A percentile compares a stretch with the other conserved stretches of the same genome.
Evolutionary conservation across 2,888 invertebrate genomes (phyloP).

Genomic region (Acleris holmiana): DNA sequence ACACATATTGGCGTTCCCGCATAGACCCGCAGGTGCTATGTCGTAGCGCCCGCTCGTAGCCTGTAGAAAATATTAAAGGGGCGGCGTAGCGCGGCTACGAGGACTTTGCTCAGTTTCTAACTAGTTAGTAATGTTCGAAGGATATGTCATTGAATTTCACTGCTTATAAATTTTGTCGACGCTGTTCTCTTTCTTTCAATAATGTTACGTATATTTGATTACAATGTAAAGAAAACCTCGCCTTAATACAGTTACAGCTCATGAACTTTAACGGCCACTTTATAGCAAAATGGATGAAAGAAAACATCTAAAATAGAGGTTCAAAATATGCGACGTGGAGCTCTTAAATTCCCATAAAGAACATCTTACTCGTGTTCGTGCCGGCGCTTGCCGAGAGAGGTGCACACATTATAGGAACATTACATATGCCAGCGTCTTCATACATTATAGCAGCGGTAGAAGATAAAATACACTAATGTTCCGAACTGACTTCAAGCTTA

Average conservation of each 20-base stretch:
- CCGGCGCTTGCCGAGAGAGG: conserved; percentile 32
- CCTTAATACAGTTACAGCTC: conserved; percentile 8
- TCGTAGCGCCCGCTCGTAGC: conserved; percentile 8
- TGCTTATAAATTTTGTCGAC: neutral
- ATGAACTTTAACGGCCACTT: conserved; percentile 6
- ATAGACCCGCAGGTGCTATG: conserved; percentile 7
- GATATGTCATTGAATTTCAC: neutral
- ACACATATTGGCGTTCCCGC: too few relatives aligned
- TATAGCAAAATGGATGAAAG: conserved; percentile 21
- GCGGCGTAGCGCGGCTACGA: conserved; percentile 13
- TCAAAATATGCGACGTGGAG: conserved; percentile 39
- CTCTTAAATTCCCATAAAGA: conserved; percentile 45
- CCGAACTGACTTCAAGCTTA: neutral
- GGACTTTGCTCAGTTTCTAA: neutral
- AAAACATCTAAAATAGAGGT: conserved; percentile 39
- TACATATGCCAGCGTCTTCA: conserved; percentile 29
- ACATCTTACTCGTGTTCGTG: conserved; percentile 41
- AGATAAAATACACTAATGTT: conserved; percentile 26
- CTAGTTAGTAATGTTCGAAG: neutral
- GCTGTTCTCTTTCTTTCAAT: too few relatives aligned
- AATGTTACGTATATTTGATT: neutral
- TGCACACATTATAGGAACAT: conserved; percentile 24
- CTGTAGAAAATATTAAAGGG: neutral
- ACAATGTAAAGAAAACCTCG: neutral
- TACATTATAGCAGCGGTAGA: neutral